Evolutionary conservation across 2,113 vertebrate species (phyloP), one percentile per base, ranked within the genome.

Genomic region (Malurus elegans): DNA sequence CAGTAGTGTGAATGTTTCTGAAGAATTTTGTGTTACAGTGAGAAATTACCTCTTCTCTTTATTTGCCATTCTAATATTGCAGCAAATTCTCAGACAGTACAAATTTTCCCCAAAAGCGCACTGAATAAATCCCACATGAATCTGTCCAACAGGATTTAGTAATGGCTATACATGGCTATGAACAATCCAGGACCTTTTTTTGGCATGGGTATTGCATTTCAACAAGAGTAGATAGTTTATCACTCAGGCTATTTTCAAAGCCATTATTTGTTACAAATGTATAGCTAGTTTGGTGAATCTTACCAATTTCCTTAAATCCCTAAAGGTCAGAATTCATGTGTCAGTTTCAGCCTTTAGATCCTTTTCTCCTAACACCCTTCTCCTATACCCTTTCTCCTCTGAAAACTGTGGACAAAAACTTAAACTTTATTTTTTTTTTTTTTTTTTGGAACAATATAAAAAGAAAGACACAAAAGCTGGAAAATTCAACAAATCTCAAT

Each of bases 1-100:
- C 40, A 82, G 50, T 86, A 65, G 34, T 79, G 42, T 58, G 83
- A 89, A 74, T 61, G 42, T 72, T 92, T 91, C 57, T 42, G 44
- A 47, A 90, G 67, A 90, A 85, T 47, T 8, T 58, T 86, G 51
- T 86, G 38, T 44, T 73, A 76, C 38, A 86, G 6, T 84, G 31
- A 92, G 57, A 91, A 95, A 92, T 65, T 83, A 83, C 31, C 34
- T 82, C 31, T 88, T 78, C 25, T 73, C 70, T 84, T 70, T 92
- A 80, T 87, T 88, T 87, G 57, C 25, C 38, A 40, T 54, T 73
- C 65, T 65, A 75, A 79, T 64, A 74, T 12, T 65, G 56, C 58
- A 73, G 42, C 32, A 76, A 71, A 71, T 9, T 79, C 47, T 64
- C 74, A 72, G 56, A 64, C 0, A 5, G 28, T 47, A 57, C 6